Percentiles rank a stretch among this genome's conserved stretches.
These are phyloP conservation scores for Raja brachyura DNA, from an alignment of 2,113 vertebrate genomes.

Conservation along the genomic window DNA sequence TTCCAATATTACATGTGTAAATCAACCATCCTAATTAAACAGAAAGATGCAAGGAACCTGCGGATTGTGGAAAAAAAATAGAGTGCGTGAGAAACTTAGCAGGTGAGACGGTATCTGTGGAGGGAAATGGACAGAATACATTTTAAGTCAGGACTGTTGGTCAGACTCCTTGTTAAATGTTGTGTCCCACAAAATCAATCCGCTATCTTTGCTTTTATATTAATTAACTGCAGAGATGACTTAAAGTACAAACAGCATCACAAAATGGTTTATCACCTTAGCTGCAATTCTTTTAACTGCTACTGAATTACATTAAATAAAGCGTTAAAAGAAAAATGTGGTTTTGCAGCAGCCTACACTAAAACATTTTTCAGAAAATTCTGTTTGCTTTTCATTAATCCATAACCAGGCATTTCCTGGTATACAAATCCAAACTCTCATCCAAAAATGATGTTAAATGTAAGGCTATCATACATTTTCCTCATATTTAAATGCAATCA, in stretches of 20 bases:
- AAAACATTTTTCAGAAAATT: not conserved
- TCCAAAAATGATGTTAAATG: not conserved
- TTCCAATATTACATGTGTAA: not conserved
- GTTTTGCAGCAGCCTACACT: not conserved
- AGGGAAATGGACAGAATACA: too few species aligned
- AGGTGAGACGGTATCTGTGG: too few species aligned
- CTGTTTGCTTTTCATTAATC: not conserved
- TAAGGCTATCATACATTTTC: not conserved
- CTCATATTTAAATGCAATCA: not conserved
- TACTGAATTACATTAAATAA: not conserved
- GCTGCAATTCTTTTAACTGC: not conserved
- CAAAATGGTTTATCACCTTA: not conserved
- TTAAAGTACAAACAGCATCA: not conserved
- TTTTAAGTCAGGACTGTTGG: too few species aligned
- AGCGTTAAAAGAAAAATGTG: not conserved
- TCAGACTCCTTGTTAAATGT: not conserved
- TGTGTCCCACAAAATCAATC: not conserved
- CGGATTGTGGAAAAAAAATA: too few species aligned
- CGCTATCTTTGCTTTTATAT: not conserved
- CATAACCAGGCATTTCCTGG: not conserved
- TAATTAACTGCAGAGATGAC: not conserved
- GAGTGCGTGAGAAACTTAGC: too few species aligned
- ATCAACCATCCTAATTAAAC: not conserved
- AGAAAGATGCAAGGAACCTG: too few species aligned
- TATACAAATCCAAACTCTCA: not conserved